Conservation (phyloP, 2,888 invertebrate genomes). For the Phragmatobia fuliginosa region DNA sequence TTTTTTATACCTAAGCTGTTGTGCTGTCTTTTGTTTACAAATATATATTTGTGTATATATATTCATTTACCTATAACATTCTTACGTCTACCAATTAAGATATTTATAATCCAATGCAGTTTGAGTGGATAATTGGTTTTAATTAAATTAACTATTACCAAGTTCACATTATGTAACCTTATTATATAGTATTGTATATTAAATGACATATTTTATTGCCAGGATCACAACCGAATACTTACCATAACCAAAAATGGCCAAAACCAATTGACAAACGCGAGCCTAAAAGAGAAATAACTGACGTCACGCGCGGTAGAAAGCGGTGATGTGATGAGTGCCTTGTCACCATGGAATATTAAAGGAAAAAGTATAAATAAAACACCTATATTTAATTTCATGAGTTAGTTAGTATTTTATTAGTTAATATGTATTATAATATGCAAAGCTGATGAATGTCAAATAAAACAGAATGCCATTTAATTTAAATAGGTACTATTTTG, state of each 20-base stretch:
- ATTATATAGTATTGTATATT: not conserved
- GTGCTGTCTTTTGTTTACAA: not conserved
- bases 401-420: not conserved
- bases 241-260: not conserved
- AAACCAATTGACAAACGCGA: not conserved
- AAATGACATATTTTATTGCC: not conserved
- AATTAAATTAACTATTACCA: no score
- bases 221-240: not conserved
- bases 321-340: not conserved
- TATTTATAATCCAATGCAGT: no score
- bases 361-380: not conserved
- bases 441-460: not conserved
- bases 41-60: not conserved
- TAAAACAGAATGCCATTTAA: not conserved
- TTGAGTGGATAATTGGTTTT: no score
- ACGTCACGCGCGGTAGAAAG: slow-evolving; percentile 3
- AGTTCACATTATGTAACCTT: no score
- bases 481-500: not conserved
- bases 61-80: no score
- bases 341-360: slow-evolving; percentile 10
- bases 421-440: not conserved
- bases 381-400: not conserved
- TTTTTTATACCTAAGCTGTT: not conserved
- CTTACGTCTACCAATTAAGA: no score
- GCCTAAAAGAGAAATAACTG: slow-evolving; percentile 2